A percentile compares a stretch with the other conserved stretches of the same genome.
These are phyloP conservation scores for Microctonus hyperodae DNA, from an alignment of 2,888 invertebrate species.

Conservation along the genomic window DNA sequence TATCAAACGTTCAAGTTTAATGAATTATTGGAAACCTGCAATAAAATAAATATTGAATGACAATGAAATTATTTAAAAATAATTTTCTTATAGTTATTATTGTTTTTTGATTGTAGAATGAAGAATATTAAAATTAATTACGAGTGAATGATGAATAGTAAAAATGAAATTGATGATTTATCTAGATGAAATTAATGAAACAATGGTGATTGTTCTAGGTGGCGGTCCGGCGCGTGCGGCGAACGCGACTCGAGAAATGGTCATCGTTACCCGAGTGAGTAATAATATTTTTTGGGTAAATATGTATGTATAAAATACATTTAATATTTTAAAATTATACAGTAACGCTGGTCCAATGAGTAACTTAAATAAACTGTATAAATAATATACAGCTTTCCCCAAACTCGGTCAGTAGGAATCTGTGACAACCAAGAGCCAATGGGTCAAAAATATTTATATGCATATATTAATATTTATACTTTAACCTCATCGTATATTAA, in stretches of 20 bases:
- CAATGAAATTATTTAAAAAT: background rate
- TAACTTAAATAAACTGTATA: slow-evolving; percentile 10
- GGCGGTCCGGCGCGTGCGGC: slow-evolving; percentile 58
- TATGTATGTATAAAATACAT: background rate
- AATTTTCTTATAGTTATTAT: too few species aligned
- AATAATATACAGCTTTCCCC: slow-evolving; percentile 36
- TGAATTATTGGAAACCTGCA: background rate
- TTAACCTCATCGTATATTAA: background rate
- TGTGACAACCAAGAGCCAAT: slow-evolving; percentile 54
- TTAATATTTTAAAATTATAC: background rate
- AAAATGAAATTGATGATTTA: too few species aligned
- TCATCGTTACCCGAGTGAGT: slow-evolving; percentile 82
- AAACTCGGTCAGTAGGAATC: slow-evolving; percentile 59
- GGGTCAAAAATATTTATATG: slow-evolving; percentile 16
- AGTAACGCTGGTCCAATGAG: background rate
- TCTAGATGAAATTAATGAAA: too few species aligned
- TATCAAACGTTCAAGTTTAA: background rate
- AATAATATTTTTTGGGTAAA: background rate
- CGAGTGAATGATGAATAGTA: too few species aligned
- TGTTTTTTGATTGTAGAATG: too few species aligned
- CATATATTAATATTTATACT: background rate
- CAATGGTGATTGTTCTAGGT: slow-evolving; percentile 46
- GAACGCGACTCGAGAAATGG: slow-evolving; percentile 68
- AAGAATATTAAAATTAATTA: too few species aligned
- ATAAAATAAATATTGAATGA: background rate